phyloP scores from a whole-genome alignment of 2,797 vertebrate species.

The Sphenodon punctatus region DNA sequence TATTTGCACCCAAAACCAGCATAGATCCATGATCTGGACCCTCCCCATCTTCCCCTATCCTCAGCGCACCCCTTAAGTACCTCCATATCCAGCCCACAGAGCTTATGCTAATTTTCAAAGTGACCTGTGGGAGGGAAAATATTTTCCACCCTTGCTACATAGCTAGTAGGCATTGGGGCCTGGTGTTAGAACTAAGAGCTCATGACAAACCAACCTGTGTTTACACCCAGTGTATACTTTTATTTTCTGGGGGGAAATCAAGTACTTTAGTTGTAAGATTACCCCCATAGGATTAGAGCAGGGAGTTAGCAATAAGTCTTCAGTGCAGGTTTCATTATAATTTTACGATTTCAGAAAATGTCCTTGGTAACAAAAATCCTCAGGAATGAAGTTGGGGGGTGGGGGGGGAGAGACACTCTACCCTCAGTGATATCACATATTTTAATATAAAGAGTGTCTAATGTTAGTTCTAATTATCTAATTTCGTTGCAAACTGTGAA shows the following conservation, averaged over 20 bases:
- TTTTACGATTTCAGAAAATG: not conserved
- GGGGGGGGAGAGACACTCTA: not conserved
- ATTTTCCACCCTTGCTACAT: too few relatives aligned
- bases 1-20: too few relatives aligned
- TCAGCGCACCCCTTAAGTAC: too few relatives aligned
- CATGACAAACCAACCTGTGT: not conserved
- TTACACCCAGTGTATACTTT: not conserved
- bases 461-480: not conserved
- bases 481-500: not conserved
- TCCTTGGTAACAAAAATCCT: not conserved
- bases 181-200: not conserved
- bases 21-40: too few relatives aligned
- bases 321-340: not conserved
- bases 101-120: too few relatives aligned
- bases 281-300: too few relatives aligned
- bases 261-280: too few relatives aligned
- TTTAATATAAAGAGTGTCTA: not conserved
- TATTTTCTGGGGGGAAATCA: too few relatives aligned
- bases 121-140: too few relatives aligned
- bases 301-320: not conserved
- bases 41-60: too few relatives aligned
- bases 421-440: not conserved
- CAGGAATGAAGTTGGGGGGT: not conserved
- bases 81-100: too few relatives aligned
- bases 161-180: not conserved